Evolutionary conservation across 2,113 vertebrate genomes (phyloP).

Genomic region (Thamnophis sirtalis): DNA sequence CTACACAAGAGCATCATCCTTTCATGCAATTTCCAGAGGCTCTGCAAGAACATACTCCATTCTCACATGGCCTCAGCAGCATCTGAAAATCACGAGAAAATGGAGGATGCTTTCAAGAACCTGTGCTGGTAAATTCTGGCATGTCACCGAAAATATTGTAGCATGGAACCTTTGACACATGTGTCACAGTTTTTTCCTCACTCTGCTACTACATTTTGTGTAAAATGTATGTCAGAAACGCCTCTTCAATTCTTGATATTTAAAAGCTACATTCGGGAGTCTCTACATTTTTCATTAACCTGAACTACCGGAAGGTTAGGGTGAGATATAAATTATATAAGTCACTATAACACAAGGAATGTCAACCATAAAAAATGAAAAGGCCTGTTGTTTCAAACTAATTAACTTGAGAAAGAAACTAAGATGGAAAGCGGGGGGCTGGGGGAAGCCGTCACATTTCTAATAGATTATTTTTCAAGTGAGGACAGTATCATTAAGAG

Average conservation of each 20-base stretch:
- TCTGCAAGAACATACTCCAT: background rate
- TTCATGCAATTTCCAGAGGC: background rate
- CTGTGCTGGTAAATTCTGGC: background rate
- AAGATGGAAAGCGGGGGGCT: background rate
- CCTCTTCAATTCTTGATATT: background rate
- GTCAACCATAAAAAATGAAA: background rate
- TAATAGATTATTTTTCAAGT: background rate
- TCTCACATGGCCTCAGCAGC: background rate
- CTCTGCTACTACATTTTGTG: background rate
- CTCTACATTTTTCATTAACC: conserved; percentile 4
- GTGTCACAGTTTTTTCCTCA: background rate
- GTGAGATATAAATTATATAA: background rate
- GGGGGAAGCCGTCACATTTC: background rate
- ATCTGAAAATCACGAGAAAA: background rate
- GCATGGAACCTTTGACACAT: too few species aligned
- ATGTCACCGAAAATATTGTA: background rate
- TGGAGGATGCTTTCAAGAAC: background rate
- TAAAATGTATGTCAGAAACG: background rate
- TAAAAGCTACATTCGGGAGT: background rate
- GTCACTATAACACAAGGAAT: background rate
- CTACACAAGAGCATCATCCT: background rate
- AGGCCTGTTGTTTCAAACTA: background rate
- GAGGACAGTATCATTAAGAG: background rate
- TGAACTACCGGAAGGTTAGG: background rate
- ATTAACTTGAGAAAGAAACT: background rate